Evolutionary conservation across 2,113 vertebrate species (phyloP), one percentile per base, ranked within the genome.

Genomic region (Sceloporus undulatus): DNA sequence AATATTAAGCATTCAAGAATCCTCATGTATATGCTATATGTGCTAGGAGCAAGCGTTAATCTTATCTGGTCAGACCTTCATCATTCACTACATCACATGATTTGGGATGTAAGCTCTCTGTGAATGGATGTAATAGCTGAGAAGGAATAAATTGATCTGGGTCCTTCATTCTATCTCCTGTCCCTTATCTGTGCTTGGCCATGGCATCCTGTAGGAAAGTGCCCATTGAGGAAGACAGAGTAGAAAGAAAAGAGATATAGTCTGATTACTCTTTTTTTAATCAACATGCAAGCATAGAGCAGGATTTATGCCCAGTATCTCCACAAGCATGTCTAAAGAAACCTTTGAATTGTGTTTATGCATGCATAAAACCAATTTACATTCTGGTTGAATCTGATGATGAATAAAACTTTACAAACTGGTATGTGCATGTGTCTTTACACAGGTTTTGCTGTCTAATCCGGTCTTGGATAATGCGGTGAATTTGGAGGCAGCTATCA

Each of bases 401-500:
- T 52, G 23, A 21, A 75, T 68, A 82, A 70, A 1, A 38, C n/a
- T 91, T 78, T 74, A 54, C 9, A 80, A 68, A 76, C 9, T 75
- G 9, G 0, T 14, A 73, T 23, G 5, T 76, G 0, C 76, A 25
- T 92, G 54, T 73, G 0, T 86, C 82, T 91, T 90, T n/a, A 29
- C 88, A 29, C 10, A 95, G 95, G 92, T 90, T 85, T 82, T 95
- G 92, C 83, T 96, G 90, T 96, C 95, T 87, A 94, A 96, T 13
- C 91, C 94, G 38, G 65, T 70, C 9, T 4, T 88, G 89, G 88
- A 94, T 90, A 94, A 95, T 11, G 52, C 93, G 74, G 92, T 89
- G 34, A 96, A 93, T 25, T 0, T 48, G 38, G 92, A 94, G 1
- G 87, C 92, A 66, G 91, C 91, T 40, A 52, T 88, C 71, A 79